Conservation (phyloP, 2,888 invertebrate species). For the Sphaerophoria taeniata region DNA sequence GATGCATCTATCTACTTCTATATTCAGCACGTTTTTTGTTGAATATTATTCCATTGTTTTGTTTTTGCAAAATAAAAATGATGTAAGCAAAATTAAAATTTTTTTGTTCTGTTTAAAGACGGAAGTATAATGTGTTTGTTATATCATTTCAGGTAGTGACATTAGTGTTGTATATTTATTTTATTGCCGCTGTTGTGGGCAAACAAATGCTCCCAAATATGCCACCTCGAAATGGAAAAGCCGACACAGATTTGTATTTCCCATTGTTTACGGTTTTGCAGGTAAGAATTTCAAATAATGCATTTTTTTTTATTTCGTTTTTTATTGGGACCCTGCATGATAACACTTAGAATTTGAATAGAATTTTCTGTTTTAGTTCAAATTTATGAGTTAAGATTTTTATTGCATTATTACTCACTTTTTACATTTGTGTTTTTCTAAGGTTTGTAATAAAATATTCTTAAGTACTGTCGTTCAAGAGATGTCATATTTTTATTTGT, state of each 20-base stretch:
- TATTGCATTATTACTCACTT: too few relatives aligned
- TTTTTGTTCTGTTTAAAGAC: not conserved
- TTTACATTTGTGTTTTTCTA: too few relatives aligned
- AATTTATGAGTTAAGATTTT: too few relatives aligned
- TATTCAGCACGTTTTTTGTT: constrained; percentile 8
- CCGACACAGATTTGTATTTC: constrained; percentile 92
- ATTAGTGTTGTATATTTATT: constrained; percentile 94
- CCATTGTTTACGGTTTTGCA: constrained; percentile 95
- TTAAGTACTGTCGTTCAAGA: too few relatives aligned
- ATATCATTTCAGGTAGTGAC: constrained; percentile 91
- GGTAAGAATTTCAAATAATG: constrained; percentile 83
- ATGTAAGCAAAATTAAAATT: not conserved
- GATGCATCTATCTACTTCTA: not conserved
- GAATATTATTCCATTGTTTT: not conserved
- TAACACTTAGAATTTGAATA: not conserved
- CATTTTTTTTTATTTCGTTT: not conserved
- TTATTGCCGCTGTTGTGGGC: constrained; percentile 94
- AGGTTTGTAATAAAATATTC: too few relatives aligned
- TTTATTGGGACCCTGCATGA: not conserved
- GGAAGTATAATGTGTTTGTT: constrained; percentile 11
- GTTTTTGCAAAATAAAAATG: constrained; percentile 26
- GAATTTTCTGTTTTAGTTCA: not conserved
- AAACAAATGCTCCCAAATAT: constrained; percentile 90
- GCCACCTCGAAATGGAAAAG: constrained; percentile 83
- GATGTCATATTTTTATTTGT: too few relatives aligned